phyloP scores from a whole-genome alignment of 2,797 vertebrate genomes.

The Salarias fasciatus region DNA sequence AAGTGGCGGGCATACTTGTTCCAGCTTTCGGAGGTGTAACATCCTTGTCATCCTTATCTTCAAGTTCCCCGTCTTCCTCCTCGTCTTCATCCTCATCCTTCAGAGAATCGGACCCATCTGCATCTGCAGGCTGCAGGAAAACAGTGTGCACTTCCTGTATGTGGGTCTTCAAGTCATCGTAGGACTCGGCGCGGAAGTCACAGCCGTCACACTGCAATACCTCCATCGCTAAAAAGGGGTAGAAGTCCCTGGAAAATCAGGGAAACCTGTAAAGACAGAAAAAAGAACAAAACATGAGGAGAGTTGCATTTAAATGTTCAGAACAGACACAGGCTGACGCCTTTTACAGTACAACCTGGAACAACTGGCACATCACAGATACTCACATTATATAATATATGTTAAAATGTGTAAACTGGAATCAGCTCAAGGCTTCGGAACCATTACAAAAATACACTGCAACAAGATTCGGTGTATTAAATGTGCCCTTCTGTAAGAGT shows the following conservation, averaged over 20 bases:
- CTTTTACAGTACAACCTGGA: too few relatives aligned
- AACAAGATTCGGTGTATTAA: conserved; percentile 15
- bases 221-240: conserved; percentile 88
- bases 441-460: conserved; percentile 5
- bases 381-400: background rate
- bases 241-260: conserved; percentile 90
- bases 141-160: conserved; percentile 98
- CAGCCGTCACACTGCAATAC: conserved; percentile 98
- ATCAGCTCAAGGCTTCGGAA: conserved; percentile 6
- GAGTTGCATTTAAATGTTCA: background rate
- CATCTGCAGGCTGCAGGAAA: conserved; percentile 96
- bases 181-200: conserved; percentile 96
- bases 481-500: conserved; percentile 31
- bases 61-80: conserved; percentile 54
- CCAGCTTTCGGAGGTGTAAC: conserved; percentile 69
- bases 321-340: too few relatives aligned
- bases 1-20: conserved; percentile 68
- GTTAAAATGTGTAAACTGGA: background rate
- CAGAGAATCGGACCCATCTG: conserved; percentile 89
- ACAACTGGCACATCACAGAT: too few relatives aligned
- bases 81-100: conserved; percentile 90
- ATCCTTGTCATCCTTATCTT: conserved; percentile 70
- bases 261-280: conserved; percentile 82
- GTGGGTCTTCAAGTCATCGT: conserved; percentile 96
- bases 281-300: conserved; percentile 22